A percentile compares a stretch with the other conserved stretches of the same genome.
These are phyloP conservation scores for Antedon mediterranea DNA, from an alignment of 53 echinoderm and acorn worm genomes.

Conservation along the genomic window DNA sequence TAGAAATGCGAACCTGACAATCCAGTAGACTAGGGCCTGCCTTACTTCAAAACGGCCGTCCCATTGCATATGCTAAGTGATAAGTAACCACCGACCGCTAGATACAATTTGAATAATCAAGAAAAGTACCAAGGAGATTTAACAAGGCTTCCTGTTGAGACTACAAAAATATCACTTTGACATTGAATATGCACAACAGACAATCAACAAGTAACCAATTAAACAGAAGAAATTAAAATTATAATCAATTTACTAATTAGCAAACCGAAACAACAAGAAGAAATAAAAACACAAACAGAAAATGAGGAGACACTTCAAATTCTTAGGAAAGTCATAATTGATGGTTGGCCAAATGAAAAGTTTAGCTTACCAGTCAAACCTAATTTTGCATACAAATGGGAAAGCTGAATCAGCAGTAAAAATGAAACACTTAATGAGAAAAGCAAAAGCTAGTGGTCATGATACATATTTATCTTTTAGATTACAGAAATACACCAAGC, in stretches of 20 bases:
- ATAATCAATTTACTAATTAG: slow-evolving; percentile 14
- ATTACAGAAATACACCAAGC: too few relatives aligned
- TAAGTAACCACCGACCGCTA: slow-evolving; percentile 37
- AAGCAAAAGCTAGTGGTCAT: too few relatives aligned
- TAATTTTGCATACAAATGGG: slow-evolving; percentile 14
- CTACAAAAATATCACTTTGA: slow-evolving; percentile 34
- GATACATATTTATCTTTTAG: too few relatives aligned
- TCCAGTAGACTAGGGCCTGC: neutral
- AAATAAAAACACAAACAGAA: slow-evolving; percentile 12
- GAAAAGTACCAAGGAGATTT: slow-evolving; percentile 26
- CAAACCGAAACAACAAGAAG: slow-evolving; percentile 17
- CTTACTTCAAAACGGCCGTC: neutral
- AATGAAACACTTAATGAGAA: too few relatives aligned
- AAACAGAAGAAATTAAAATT: slow-evolving; percentile 21
- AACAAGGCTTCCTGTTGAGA: slow-evolving; percentile 26
- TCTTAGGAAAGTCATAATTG: slow-evolving; percentile 12
- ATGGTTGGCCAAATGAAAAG: slow-evolving; percentile 15
- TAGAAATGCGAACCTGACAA: neutral
- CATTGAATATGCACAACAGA: slow-evolving; percentile 17
- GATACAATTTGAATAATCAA: slow-evolving; percentile 32
- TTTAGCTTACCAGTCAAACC: neutral
- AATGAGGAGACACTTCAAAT: slow-evolving; percentile 13
- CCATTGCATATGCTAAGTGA: neutral
- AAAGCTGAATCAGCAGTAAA: too few relatives aligned
- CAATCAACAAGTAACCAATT: slow-evolving; percentile 4